A percentile compares a stretch with the other conserved stretches of the same genome.
Evolutionary conservation across 2,888 invertebrate species (phyloP).

Genomic region (Hyalella azteca): DNA sequence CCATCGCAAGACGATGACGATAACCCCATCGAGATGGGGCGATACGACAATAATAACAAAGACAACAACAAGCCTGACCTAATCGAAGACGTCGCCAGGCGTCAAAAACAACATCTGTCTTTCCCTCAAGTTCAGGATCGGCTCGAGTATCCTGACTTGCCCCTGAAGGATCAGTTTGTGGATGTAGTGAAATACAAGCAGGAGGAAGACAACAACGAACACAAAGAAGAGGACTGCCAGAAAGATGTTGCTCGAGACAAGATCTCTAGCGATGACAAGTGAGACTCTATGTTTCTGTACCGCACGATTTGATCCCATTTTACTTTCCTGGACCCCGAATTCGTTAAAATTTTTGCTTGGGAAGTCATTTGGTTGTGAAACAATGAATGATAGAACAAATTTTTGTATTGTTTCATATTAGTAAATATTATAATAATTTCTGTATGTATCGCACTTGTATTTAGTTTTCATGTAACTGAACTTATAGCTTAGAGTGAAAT

Average conservation of each 20-base stretch:
- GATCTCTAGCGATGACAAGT: background rate
- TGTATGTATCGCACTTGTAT: too few species aligned
- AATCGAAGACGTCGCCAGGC: constrained; percentile 13
- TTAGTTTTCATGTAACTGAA: too few species aligned
- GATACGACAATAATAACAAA: background rate
- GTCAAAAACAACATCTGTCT: background rate
- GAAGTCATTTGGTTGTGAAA: too few species aligned
- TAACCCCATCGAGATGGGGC: constrained; percentile 18
- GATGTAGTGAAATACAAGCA: background rate
- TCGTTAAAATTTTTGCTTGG: too few species aligned
- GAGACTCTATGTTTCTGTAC: background rate
- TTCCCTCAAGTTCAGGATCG: background rate
- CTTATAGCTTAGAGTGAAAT: too few species aligned
- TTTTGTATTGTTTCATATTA: too few species aligned
- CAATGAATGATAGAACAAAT: too few species aligned
- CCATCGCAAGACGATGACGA: background rate
- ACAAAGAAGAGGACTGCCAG: background rate
- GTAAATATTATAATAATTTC: too few species aligned
- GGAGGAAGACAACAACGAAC: background rate
- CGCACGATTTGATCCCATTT: too few species aligned
- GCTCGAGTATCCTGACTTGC: background rate
- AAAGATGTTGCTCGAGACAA: background rate
- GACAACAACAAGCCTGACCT: constrained; percentile 26
- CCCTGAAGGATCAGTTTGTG: background rate
- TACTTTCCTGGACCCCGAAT: too few species aligned